A percentile compares a stretch with the other conserved stretches of the same genome.
These are phyloP conservation scores for Lagopus leucura DNA, from an alignment of 2,113 vertebrate genomes.

Conservation along the genomic window DNA sequence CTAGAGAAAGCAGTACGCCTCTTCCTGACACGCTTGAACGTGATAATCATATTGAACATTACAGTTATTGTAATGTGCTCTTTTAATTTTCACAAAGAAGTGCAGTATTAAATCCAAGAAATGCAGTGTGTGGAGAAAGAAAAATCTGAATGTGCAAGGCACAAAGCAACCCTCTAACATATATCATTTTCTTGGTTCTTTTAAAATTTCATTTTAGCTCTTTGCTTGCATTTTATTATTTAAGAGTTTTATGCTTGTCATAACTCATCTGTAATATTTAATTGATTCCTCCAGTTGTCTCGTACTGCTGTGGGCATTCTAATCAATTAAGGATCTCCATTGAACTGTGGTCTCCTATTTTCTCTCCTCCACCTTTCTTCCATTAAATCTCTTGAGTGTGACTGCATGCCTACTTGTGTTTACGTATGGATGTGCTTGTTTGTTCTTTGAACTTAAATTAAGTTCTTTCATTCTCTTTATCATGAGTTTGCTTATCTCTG, in stretches of 20 bases:
- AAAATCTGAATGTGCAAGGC: background rate
- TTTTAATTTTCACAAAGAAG: conserved; percentile 29
- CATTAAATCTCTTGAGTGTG: conserved; percentile 11
- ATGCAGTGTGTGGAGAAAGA: background rate
- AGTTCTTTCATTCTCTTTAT: conserved; percentile 42
- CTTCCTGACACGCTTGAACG: background rate
- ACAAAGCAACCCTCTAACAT: background rate
- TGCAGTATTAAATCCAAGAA: background rate
- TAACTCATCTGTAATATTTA: conserved; percentile 60
- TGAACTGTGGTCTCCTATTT: conserved; percentile 58
- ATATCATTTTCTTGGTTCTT: background rate
- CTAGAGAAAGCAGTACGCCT: background rate
- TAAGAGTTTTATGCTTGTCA: conserved; percentile 49
- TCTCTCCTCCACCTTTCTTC: conserved; percentile 38
- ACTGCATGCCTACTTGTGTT: background rate
- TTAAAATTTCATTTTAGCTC: background rate
- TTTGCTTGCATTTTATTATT: background rate
- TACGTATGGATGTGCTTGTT: background rate
- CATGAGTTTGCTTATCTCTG: background rate
- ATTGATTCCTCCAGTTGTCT: conserved; percentile 54
- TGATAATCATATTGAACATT: background rate
- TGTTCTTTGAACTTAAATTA: conserved; percentile 35
- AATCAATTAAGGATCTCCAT: conserved; percentile 67
- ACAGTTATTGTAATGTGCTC: background rate
- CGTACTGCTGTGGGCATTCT: conserved; percentile 47